These are phyloP conservation scores for Tetramorium parvispinum DNA, from an alignment of 1,140 invertebrate species.

Conservation along the genomic window DNA sequence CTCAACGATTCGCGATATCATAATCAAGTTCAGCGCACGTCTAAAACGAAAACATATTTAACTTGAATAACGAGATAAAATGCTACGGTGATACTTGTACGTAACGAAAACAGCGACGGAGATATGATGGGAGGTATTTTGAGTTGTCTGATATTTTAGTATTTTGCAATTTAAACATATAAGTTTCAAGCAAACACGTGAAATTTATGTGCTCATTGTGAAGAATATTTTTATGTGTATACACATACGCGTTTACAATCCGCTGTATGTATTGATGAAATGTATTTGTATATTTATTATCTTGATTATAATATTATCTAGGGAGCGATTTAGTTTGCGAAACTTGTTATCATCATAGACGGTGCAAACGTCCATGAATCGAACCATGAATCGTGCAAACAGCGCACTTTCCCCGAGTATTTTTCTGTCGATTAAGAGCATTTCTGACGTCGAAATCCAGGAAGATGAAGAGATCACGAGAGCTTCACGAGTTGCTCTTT, in stretches of 20 bases:
- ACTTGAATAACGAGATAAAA: conserved; percentile 13
- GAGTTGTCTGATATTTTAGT: background rate
- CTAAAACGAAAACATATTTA: conserved; percentile 4
- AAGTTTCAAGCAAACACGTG: background rate
- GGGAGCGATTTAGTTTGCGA: background rate
- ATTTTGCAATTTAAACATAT: background rate
- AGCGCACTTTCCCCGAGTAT: conserved; percentile 44
- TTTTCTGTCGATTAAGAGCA: conserved; percentile 36
- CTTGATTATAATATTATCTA: conserved; percentile 19
- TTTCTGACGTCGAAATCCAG: conserved; percentile 43
- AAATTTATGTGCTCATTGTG: background rate
- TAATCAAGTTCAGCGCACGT: background rate
- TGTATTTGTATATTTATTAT: background rate
- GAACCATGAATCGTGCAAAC: background rate
- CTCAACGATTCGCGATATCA: conserved; percentile 18
- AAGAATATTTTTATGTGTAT: background rate
- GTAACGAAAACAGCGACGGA: background rate
- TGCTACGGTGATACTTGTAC: background rate
- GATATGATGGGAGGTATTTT: background rate
- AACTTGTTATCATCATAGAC: background rate
- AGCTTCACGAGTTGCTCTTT: conserved; percentile 60
- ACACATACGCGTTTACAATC: background rate
- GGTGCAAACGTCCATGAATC: background rate
- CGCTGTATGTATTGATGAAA: too few relatives aligned
- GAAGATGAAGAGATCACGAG: conserved; percentile 65